Percentiles rank a stretch among this genome's conserved stretches.
Conservation (phyloP, 2,888 invertebrate genomes). For the Brachypalpus laphriformis region DNA sequence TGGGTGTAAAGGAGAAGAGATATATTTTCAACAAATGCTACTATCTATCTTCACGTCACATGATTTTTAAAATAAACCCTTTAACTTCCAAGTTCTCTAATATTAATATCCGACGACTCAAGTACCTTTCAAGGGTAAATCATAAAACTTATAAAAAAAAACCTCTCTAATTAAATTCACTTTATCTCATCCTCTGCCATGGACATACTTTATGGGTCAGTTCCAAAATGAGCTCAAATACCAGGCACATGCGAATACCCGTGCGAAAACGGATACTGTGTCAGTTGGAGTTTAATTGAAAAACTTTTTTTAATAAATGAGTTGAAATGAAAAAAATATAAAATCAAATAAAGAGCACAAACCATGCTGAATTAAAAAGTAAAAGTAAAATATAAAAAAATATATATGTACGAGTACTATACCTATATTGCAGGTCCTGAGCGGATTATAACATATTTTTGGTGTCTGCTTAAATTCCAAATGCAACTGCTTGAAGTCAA, state of each 20-base stretch:
- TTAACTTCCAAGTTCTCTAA: too few species aligned
- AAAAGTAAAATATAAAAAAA: too few species aligned
- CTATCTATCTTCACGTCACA: too few species aligned
- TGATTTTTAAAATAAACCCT: too few species aligned
- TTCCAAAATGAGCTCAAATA: not conserved
- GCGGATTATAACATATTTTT: not conserved
- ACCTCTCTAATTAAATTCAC: not conserved
- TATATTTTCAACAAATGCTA: too few species aligned
- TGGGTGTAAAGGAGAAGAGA: too few species aligned
- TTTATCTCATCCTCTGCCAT: not conserved
- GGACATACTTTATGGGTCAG: not conserved
- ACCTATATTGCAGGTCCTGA: too few species aligned
- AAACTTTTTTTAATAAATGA: constrained; percentile 42
- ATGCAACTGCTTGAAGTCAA: not conserved
- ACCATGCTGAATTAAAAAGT: not conserved
- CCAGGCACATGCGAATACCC: not conserved
- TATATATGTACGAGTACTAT: too few species aligned
- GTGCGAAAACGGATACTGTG: constrained; percentile 6
- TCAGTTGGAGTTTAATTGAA: constrained; percentile 27
- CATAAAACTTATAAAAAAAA: not conserved
- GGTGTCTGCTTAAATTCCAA: too few species aligned
- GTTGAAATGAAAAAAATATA: constrained; percentile 5
- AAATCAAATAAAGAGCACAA: not conserved
- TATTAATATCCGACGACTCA: too few species aligned
- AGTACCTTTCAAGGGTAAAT: not conserved